Evolutionary conservation across 2,888 invertebrate species (phyloP), one percentile per base, ranked within the genome.

Genomic region (Leptinotarsa peninsularis): DNA sequence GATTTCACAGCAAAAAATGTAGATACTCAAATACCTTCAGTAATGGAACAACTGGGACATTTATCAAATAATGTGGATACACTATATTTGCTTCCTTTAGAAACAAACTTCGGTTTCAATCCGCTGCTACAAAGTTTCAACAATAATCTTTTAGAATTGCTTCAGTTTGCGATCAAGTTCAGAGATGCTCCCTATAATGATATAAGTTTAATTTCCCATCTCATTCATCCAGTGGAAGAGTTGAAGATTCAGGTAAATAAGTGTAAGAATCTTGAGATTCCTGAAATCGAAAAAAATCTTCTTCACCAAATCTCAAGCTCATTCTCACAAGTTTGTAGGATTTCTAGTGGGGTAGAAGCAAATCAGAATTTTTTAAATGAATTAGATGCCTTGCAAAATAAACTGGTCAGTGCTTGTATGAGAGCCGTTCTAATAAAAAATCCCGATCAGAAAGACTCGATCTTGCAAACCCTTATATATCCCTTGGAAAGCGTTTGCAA

Each of bases 401-500:
- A 84, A 60, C 80, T 88, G n/a, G 86, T 88, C 33, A 85, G 83
- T 56, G 82, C 86, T 66, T 88, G 87, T 74, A 85, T 85, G 78
- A 87, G 84, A 80, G 85, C 87, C 10, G 85, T 88, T n/a, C 79
- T 86, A 43, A 79, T 79, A 5, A 82, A 84, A 52, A 74, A 75
- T 7, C 76, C 80, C 10, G 68, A 79, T 56, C 79, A 82, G 23
- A 79, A 85, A 73, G 84, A 85, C 76, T 83, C 87, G 0, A 75
- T 87, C 4, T 79, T 88, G 15, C 85, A 86, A 79, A 84, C 84
- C 56, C 78, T 88, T 17, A 66, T 86, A 2, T 81, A 83, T 73
- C 86, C 87, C 1, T 74, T 88, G 49, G 88, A 88, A 79, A 81
- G 82, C 60, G 79, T 88, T 15, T 85, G 84, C 14, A 88, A 87